Percentiles rank a stretch among this genome's conserved stretches.
These are phyloP conservation scores for Gonocerus acuteangulatus DNA, from an alignment of 2,888 invertebrate genomes.

Conservation along the genomic window DNA sequence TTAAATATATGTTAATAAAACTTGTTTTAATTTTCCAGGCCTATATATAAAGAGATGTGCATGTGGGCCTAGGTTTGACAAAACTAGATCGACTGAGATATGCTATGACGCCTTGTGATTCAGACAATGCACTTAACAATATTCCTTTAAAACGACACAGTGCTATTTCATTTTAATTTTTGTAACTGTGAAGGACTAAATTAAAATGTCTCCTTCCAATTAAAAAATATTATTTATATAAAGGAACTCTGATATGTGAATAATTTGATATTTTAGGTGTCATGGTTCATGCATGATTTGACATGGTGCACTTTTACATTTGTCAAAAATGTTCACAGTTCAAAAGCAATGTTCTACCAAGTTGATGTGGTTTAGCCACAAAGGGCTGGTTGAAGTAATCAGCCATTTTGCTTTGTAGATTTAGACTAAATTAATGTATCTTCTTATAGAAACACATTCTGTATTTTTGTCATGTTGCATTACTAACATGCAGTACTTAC, in stretches of 20 bases:
- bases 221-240: conserved; percentile 1
- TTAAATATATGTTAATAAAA: too few relatives aligned
- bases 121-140: conserved; percentile 21
- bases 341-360: neutral
- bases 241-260: neutral
- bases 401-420: conserved; percentile 30
- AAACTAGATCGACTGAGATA: conserved; percentile 21
- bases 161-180: conserved; percentile 12
- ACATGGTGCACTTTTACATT: conserved; percentile 15
- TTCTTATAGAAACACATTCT: conserved; percentile 23
- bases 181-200: neutral
- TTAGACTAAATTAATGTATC: conserved; percentile 27
- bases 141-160: conserved; percentile 21
- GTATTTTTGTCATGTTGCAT: conserved; percentile 12
- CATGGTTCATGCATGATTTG: conserved; percentile 4
- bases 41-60: conserved; percentile 13
- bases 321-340: conserved; percentile 13
- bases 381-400: conserved; percentile 4
- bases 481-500: conserved; percentile 13
- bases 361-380: neutral
- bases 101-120: conserved; percentile 28
- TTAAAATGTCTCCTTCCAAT: neutral
- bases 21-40: conserved; percentile 20
- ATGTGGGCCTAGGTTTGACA: conserved; percentile 23
- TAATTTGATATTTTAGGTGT: conserved; percentile 1